These are phyloP conservation scores for Cydia splendana DNA, from an alignment of 1,140 invertebrate genomes.

Conservation along the genomic window DNA sequence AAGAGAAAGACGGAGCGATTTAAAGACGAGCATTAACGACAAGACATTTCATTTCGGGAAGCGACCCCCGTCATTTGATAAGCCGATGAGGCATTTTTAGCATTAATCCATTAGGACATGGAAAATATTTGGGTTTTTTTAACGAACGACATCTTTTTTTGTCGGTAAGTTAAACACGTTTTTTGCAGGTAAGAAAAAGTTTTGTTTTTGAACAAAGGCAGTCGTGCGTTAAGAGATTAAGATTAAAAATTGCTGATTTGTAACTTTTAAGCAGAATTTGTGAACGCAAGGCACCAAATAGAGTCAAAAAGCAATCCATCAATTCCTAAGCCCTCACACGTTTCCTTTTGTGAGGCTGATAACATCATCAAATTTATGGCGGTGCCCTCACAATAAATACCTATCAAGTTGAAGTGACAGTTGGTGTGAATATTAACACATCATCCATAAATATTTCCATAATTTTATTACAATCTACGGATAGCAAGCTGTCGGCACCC, in stretches of 20 bases:
- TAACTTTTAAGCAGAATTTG: conserved; percentile 1
- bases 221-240: conserved; percentile 8
- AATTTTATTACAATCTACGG: conserved; percentile 64
- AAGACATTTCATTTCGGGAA: conserved; percentile 73
- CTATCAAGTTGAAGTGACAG: conserved; percentile 36
- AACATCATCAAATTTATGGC: conserved; percentile 31
- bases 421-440: conserved; percentile 49
- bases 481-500: conserved; percentile 72
- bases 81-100: conserved; percentile 72
- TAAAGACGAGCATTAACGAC: conserved; percentile 60
- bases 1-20: conserved; percentile 46
- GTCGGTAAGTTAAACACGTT: neutral
- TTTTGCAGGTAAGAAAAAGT: neutral
- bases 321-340: conserved; percentile 8
- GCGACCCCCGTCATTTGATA: conserved; percentile 76
- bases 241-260: neutral
- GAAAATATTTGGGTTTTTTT: conserved; percentile 59
- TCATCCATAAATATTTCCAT: conserved; percentile 53
- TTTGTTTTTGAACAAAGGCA: conserved; percentile 5
- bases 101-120: conserved; percentile 71
- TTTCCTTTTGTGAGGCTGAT: conserved; percentile 26
- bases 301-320: conserved; percentile 18
- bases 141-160: conserved; percentile 44
- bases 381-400: conserved; percentile 32
- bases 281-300: neutral